phyloP scores from a whole-genome alignment of 2,797 vertebrate genomes.

The Acomys russatus region DNA sequence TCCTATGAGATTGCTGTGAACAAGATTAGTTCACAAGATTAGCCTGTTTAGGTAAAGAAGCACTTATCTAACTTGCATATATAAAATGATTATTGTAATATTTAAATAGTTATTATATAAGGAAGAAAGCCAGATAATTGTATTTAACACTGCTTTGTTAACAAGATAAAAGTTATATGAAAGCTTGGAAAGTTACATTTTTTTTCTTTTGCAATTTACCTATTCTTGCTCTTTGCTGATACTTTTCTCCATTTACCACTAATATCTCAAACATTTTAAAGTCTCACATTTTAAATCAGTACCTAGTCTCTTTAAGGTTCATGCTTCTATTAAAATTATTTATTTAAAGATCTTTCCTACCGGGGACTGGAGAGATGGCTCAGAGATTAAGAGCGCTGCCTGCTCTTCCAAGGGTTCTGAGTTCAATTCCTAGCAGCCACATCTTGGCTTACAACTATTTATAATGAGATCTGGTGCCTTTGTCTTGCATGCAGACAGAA shows the following conservation, averaged over 20 bases:
- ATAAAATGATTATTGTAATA: not conserved
- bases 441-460: too few relatives aligned
- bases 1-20: not conserved
- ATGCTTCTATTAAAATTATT: slow-evolving; percentile 5
- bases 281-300: not conserved
- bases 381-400: too few relatives aligned
- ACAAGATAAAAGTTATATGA: not conserved
- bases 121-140: not conserved
- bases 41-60: not conserved
- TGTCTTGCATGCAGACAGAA: too few relatives aligned
- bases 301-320: slow-evolving; percentile 12
- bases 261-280: not conserved
- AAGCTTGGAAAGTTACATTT: not conserved
- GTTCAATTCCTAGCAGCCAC: too few relatives aligned
- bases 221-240: not conserved
- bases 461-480: too few relatives aligned
- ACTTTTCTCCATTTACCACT: not conserved
- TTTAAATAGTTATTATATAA: not conserved
- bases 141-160: not conserved
- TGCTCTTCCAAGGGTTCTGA: too few relatives aligned
- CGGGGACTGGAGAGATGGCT: too few relatives aligned
- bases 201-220: not conserved
- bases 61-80: not conserved
- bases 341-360: not conserved
- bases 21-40: not conserved